Percentiles rank a stretch among this genome's conserved stretches.
Evolutionary conservation across 2,113 vertebrate species (phyloP).

Genomic region (Malaclemys terrapin): DNA sequence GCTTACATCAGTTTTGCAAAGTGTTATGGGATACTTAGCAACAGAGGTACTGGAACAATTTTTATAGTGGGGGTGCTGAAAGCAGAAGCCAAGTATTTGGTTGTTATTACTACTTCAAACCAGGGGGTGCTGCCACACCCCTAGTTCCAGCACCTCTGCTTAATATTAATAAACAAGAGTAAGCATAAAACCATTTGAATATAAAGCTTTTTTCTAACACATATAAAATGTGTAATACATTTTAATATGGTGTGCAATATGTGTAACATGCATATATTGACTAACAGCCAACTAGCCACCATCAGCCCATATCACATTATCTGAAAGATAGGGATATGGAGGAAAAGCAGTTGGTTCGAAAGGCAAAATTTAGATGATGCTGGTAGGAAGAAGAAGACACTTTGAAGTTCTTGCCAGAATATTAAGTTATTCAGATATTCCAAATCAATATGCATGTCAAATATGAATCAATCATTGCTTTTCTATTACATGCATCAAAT

Average conservation of each 20-base stretch:
- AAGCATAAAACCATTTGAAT: neutral
- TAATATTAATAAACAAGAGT: neutral
- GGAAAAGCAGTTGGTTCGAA: neutral
- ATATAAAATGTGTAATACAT: too few relatives aligned
- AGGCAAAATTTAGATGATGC: neutral
- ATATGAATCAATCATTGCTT: rapidly evolving
- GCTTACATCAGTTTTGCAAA: neutral
- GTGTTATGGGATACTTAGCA: neutral
- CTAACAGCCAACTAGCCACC: neutral
- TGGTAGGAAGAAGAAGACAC: neutral
- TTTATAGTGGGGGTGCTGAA: too few relatives aligned
- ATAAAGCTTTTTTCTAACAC: neutral
- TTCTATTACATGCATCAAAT: neutral
- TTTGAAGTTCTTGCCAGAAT: neutral
- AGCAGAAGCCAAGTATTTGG: too few relatives aligned
- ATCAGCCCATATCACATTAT: neutral
- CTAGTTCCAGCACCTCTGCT: too few relatives aligned
- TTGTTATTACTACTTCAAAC: too few relatives aligned
- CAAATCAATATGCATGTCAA: neutral
- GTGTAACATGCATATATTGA: neutral
- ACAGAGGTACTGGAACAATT: neutral
- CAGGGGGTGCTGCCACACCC: too few relatives aligned
- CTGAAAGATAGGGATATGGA: neutral
- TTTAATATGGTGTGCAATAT: neutral
- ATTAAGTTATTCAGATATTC: neutral